A percentile compares a stretch with the other conserved stretches of the same genome.
Conservation (phyloP, 2,888 invertebrate genomes). For the Stenolophus ochropezus region DNA sequence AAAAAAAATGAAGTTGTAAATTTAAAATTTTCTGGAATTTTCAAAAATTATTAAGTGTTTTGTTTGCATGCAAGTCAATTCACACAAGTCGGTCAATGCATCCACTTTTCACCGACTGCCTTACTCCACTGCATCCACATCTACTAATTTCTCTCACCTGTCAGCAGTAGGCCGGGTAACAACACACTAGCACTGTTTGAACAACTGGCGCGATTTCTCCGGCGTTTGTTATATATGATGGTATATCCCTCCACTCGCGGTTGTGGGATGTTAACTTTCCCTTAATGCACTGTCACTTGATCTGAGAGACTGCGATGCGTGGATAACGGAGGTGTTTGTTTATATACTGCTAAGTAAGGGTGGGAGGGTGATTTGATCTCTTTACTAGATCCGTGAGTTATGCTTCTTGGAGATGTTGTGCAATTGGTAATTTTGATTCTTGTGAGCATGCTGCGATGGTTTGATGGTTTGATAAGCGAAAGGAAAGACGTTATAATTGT, state of each 20-base stretch:
- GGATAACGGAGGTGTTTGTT: neutral
- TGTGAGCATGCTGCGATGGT: neutral
- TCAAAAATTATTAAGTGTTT: too few species aligned
- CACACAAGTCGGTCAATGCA: neutral
- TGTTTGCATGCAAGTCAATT: too few species aligned
- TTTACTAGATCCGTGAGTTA: slow-evolving; percentile 15
- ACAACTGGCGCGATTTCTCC: slow-evolving; percentile 43
- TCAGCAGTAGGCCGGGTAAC: slow-evolving; percentile 13
- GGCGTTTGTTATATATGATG: slow-evolving; percentile 39
- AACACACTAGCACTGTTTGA: slow-evolving; percentile 37
- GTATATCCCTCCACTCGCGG: slow-evolving; percentile 22
- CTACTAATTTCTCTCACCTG: slow-evolving; percentile 17
- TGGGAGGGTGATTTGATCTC: slow-evolving; percentile 12
- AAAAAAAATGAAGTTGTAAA: too few species aligned
- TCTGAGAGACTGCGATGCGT: slow-evolving; percentile 1
- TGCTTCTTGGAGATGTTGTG: slow-evolving; percentile 4
- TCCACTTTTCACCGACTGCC: neutral
- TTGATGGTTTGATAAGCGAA: neutral
- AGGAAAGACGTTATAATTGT: neutral
- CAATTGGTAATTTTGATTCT: slow-evolving; percentile 10
- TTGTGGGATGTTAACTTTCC: slow-evolving; percentile 33
- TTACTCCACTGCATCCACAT: slow-evolving; percentile 5
- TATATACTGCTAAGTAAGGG: neutral
- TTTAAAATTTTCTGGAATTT: too few species aligned
- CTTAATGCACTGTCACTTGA: slow-evolving; percentile 38